Evolutionary conservation across 2,113 vertebrate species (phyloP).

Genomic region (Gymnorhina tibicen): DNA sequence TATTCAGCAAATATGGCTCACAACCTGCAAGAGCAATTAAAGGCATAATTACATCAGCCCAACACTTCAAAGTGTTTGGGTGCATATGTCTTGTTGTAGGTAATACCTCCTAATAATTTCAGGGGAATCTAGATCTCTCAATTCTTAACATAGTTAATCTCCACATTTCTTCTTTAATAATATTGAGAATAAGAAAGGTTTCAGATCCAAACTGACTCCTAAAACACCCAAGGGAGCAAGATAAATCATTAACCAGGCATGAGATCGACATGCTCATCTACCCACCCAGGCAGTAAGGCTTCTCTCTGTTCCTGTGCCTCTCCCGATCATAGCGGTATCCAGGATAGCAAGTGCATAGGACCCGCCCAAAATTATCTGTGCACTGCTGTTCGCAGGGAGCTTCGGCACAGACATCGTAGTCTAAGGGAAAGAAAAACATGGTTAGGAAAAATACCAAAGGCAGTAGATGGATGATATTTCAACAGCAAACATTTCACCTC

Average conservation of each 20-base stretch:
- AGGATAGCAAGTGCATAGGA: slow-evolving; percentile 92
- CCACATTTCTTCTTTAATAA: not conserved
- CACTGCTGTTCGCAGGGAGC: slow-evolving; percentile 98
- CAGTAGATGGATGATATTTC: not conserved
- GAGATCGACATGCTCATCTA: not conserved
- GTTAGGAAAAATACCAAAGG: not conserved
- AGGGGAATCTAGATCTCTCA: not conserved
- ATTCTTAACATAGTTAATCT: not conserved
- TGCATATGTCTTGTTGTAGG: not conserved
- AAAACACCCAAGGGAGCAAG: not conserved
- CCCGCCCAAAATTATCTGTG: slow-evolving; percentile 93
- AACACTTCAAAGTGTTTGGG: not conserved
- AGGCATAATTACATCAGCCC: not conserved
- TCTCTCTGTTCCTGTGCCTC: slow-evolving; percentile 87
- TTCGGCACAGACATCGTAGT: slow-evolving; percentile 91
- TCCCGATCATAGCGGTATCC: slow-evolving; percentile 94
- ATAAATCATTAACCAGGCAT: not conserved
- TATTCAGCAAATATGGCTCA: not conserved
- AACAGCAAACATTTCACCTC: not conserved
- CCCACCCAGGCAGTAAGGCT: slow-evolving; percentile 92
- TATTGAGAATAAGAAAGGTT: not conserved
- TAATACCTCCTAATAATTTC: not conserved
- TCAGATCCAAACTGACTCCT: not conserved
- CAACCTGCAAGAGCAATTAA: not conserved
- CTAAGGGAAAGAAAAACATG: slow-evolving; percentile 61